Evolutionary conservation across 2,888 invertebrate species (phyloP).

Genomic region (Stratiomys singularior): DNA sequence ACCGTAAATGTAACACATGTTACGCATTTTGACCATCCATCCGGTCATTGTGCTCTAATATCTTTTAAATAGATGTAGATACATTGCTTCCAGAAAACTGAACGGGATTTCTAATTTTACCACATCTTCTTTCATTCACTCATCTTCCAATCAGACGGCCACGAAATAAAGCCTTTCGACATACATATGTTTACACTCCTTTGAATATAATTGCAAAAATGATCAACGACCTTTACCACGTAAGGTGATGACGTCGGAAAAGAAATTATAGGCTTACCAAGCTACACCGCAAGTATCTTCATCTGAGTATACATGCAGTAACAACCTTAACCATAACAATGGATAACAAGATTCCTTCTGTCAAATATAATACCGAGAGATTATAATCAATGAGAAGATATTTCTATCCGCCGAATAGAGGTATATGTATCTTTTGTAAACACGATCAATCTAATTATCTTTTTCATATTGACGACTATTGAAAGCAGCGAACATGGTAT

Average conservation of each 20-base stretch:
- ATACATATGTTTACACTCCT: no score
- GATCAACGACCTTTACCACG: constrained; percentile 27
- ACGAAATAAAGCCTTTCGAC: no score
- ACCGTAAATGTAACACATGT: background rate
- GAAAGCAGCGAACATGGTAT: background rate
- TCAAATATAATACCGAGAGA: background rate
- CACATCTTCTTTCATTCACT: no score
- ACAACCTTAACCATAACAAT: background rate
- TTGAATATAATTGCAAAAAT: constrained; percentile 4
- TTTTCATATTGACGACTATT: background rate
- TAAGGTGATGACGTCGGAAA: constrained; percentile 18
- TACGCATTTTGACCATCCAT: background rate
- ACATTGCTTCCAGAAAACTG: no score
- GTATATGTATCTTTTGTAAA: background rate
- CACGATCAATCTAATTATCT: constrained; percentile 9
- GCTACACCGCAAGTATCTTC: background rate
- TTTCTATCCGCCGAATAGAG: background rate
- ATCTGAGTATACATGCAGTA: background rate
- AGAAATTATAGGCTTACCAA: background rate
- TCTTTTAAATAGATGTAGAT: background rate
- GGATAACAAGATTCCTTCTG: constrained; percentile 3
- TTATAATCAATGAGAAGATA: background rate
- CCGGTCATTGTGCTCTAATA: constrained; percentile 19
- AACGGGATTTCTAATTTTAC: no score
- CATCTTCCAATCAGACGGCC: no score